These are phyloP conservation scores for Anhinga rufa DNA, from an alignment of 2,113 vertebrate genomes.

Conservation along the genomic window DNA sequence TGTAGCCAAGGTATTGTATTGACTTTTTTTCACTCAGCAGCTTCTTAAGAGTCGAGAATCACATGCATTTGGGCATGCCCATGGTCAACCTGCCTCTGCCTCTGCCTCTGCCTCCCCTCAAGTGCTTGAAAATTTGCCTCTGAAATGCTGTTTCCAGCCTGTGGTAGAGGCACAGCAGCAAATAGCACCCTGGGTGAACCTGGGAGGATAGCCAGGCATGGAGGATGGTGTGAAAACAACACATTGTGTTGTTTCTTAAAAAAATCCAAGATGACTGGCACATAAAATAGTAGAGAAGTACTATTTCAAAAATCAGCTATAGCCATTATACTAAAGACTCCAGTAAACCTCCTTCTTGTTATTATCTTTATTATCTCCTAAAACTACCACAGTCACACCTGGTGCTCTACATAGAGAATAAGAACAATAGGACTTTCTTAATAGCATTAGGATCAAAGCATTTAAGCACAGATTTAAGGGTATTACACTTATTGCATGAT, in stretches of 20 bases:
- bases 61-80: too few relatives aligned
- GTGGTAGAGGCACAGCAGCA: not conserved
- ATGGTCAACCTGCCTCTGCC: not conserved
- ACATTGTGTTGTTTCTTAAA: not conserved
- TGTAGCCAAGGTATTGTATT: not conserved
- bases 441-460: constrained; percentile 19
- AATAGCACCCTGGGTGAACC: not conserved
- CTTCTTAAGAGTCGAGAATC: not conserved
- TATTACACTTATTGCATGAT: not conserved
- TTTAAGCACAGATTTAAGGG: not conserved
- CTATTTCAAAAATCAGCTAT: not conserved
- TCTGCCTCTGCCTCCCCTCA: not conserved
- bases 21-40: not conserved
- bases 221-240: not conserved
- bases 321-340: not conserved
- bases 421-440: not conserved
- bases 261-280: not conserved
- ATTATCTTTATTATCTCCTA: not conserved
- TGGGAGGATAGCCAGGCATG: not conserved
- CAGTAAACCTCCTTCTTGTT: not conserved
- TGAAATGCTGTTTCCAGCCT: not conserved
- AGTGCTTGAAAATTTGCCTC: not conserved
- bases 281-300: not conserved
- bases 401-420: not conserved
- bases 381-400: not conserved